A percentile compares a stretch with the other conserved stretches of the same genome.
Evolutionary conservation across 2,797 vertebrate genomes (phyloP).

Genomic region (Cheirogaleus major): DNA sequence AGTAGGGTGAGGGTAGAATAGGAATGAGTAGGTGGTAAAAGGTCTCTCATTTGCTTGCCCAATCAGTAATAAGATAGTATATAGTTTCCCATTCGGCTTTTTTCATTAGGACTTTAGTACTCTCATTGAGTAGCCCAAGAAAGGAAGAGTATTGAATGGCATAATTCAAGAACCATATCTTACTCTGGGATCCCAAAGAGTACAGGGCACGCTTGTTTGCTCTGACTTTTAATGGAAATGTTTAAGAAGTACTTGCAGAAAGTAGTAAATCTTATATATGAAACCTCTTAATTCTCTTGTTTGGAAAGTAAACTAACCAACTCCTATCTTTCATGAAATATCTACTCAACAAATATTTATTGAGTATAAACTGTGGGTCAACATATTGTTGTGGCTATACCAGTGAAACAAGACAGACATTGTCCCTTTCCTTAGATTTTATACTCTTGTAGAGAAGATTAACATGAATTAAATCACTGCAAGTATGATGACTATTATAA

Average conservation of each 20-base stretch:
- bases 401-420: not conserved
- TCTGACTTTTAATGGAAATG: not conserved
- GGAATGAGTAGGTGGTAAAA: not conserved
- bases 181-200: not conserved
- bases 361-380: not conserved
- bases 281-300: not conserved
- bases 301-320: not conserved
- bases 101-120: not conserved
- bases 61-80: not conserved
- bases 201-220: not conserved
- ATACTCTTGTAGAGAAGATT: not conserved
- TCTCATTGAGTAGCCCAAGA: not conserved
- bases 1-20: not conserved
- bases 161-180: not conserved
- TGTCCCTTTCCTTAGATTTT: not conserved
- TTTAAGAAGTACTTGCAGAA: constrained; percentile 23
- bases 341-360: not conserved
- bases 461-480: not conserved
- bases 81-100: not conserved
- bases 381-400: not conserved
- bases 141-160: not conserved
- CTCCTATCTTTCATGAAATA: not conserved
- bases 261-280: not conserved
- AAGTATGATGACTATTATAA: not conserved
- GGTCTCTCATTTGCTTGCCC: not conserved